Evolutionary conservation across 2,113 vertebrate species (phyloP).

Genomic region (Plestiodon gilberti): DNA sequence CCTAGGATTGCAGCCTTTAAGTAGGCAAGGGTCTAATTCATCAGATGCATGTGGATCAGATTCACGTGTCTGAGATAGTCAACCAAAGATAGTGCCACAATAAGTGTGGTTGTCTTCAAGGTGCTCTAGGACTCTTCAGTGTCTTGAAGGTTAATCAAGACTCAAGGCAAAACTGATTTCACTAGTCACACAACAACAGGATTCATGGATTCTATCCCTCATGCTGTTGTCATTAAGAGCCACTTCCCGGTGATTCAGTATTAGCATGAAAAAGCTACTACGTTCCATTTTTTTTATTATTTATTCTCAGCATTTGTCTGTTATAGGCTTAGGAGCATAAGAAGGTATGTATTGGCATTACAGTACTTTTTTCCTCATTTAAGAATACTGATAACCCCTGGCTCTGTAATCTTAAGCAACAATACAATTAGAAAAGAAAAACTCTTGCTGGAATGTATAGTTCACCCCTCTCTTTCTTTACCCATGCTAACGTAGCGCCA

Average conservation of each 20-base stretch:
- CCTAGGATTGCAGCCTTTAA: background rate
- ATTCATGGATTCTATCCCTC: background rate
- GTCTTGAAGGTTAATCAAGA: background rate
- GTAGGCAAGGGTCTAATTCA: background rate
- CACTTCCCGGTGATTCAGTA: background rate
- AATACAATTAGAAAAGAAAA: background rate
- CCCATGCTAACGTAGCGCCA: background rate
- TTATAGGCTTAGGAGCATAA: background rate
- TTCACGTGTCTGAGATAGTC: background rate
- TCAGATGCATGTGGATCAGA: background rate
- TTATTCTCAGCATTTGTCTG: background rate
- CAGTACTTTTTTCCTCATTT: background rate
- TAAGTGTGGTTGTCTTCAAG: background rate
- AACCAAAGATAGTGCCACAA: background rate
- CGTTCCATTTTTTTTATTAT: background rate
- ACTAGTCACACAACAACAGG: background rate
- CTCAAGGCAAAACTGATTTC: background rate
- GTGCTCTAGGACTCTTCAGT: background rate
- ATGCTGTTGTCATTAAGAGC: background rate
- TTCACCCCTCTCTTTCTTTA: background rate
- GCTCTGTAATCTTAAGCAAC: background rate
- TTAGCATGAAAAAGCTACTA: background rate
- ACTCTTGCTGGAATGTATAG: too few species aligned
- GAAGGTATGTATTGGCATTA: background rate
- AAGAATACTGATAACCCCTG: background rate